Percentiles rank a stretch among this genome's conserved stretches.
phyloP scores from a whole-genome alignment of 1,140 invertebrate species.

The Atta cephalotes region DNA sequence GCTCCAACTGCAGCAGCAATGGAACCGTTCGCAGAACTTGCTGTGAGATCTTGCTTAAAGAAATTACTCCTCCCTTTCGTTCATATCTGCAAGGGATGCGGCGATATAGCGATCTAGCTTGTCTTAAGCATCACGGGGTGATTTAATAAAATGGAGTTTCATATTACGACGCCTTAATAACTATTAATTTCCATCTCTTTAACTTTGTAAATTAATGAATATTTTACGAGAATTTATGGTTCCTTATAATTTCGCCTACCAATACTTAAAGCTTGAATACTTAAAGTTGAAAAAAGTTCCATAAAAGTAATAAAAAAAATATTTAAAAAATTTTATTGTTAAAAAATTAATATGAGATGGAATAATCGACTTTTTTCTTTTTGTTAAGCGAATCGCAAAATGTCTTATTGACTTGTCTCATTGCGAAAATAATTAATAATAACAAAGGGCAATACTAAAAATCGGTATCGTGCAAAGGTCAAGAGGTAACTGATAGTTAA shows the following conservation, averaged over 20 bases:
- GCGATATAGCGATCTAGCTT: constrained; percentile 8
- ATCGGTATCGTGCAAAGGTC: background rate
- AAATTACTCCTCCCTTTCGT: constrained; percentile 30
- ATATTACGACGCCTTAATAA: constrained; percentile 43
- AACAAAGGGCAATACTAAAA: background rate
- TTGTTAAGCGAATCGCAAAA: background rate
- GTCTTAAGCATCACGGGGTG: constrained; percentile 29
- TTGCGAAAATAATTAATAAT: constrained; percentile 2
- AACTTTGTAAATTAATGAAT: constrained; percentile 26
- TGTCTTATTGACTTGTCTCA: background rate
- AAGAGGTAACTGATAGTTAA: background rate
- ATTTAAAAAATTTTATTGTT: background rate
- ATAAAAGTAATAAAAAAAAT: background rate
- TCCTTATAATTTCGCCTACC: background rate
- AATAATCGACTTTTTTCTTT: background rate
- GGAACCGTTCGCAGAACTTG: constrained; percentile 27
- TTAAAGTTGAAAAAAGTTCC: background rate
- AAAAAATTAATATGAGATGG: background rate
- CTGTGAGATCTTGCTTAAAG: constrained; percentile 31
- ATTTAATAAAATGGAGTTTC: constrained; percentile 53
- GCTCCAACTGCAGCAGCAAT: constrained; percentile 21
- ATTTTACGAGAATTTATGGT: constrained; percentile 39
- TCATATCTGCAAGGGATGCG: constrained; percentile 16
- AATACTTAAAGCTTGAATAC: background rate
- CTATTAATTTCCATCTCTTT: constrained; percentile 49